Evolutionary conservation across 1,140 invertebrate species (phyloP).

Genomic region (Venturia canescens): DNA sequence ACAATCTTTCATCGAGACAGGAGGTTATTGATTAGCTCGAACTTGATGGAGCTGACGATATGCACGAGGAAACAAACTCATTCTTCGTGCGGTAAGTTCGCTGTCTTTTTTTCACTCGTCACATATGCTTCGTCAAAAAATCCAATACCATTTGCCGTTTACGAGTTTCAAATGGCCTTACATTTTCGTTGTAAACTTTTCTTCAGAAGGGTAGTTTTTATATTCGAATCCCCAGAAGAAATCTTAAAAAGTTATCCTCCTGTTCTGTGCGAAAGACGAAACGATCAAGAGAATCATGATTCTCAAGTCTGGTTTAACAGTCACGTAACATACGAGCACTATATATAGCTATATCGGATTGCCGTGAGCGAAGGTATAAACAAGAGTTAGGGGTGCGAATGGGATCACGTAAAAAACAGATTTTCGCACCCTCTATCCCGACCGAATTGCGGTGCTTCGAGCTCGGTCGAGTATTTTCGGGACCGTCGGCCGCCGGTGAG

Average conservation of each 20-base stretch:
- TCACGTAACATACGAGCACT: slow-evolving; percentile 31
- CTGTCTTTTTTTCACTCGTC: not conserved
- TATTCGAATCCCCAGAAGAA: slow-evolving; percentile 14
- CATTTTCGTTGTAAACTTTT: not conserved
- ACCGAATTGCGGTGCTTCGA: slow-evolving; percentile 9
- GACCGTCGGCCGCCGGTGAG: slow-evolving; percentile 41
- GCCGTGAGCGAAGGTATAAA: slow-evolving; percentile 56
- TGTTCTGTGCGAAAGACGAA: not conserved
- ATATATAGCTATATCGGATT: not conserved
- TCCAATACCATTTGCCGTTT: slow-evolving; percentile 5
- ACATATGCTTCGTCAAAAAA: not conserved
- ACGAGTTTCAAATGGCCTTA: slow-evolving; percentile 1
- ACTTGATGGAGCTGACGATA: not conserved
- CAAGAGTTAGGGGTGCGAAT: slow-evolving; percentile 65
- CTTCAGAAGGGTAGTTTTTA: not conserved
- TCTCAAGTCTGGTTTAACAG: slow-evolving; percentile 39
- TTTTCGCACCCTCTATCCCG: slow-evolving; percentile 65
- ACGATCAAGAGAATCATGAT: slow-evolving; percentile 37
- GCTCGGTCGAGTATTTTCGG: slow-evolving; percentile 35
- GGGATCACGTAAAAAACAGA: slow-evolving; percentile 73
- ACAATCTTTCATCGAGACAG: not conserved
- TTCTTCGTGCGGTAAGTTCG: too few relatives aligned
- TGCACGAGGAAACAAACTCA: not conserved
- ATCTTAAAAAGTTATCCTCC: slow-evolving; percentile 11
- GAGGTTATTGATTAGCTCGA: not conserved